Evolutionary conservation across 2,797 vertebrate genomes (phyloP), one percentile per base, ranked within the genome.

Genomic region (Pogoniulus pusillus): DNA sequence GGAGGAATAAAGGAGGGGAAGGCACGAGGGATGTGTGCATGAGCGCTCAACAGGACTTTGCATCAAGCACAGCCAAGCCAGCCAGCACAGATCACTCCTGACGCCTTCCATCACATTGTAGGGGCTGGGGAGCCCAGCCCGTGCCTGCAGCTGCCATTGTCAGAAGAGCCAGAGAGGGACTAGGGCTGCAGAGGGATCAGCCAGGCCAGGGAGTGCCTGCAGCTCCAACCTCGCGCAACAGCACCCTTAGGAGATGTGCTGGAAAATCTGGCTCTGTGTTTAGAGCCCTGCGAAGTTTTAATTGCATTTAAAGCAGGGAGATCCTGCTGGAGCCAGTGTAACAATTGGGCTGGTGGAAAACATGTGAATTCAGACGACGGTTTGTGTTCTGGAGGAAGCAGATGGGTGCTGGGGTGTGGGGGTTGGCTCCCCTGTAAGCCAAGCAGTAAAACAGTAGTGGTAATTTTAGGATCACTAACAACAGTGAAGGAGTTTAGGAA

Each of bases 61-160:
- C 70, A 60, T 49, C n/a, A 12, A 0, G 3, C 41, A 7, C 6
- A 49, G 34, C 59, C 49, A 47, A 63, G 23, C 5, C 71, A 63
- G 32, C 8, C 35, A 11, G 35, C 6, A 2, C 37, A 24, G 30
- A 57, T 7, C 16, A 7, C 29, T 45, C 18, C 63, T 41, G 47
- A 54, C 22, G 34, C 29, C 79, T 66, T 24, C 34, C 29, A n/a
- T 3, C 3, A 3, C 58, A 3, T 41, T 1, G 3, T 0, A 4
- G 7, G 57, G 41, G 8, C 2, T 0, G 6, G 10, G 23, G 47
- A 19, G 8, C 7, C 54, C 77, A 49, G n/a, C 45, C 53, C 24
- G 0, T 0, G 34, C 47, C 72, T 4, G 12, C 1, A 3, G 62
- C 27, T 43, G 13, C 51, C 5, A 2, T 1, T 12, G 43, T 4